A percentile compares a stretch with the other conserved stretches of the same genome.
phyloP scores from a whole-genome alignment of 2,888 invertebrate genomes.

The Nemapogon koenigi region DNA sequence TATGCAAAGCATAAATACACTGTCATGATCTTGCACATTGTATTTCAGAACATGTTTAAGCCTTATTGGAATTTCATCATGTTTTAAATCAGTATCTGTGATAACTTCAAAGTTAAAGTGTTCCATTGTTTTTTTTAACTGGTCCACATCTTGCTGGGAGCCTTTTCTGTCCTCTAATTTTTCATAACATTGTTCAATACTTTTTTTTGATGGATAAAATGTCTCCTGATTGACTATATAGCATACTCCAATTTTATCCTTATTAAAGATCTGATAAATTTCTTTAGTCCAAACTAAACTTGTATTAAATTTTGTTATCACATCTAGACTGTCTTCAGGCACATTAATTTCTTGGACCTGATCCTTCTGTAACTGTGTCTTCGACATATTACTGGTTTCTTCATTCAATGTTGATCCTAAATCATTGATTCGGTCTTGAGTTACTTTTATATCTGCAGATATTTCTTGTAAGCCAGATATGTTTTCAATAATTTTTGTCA shows the following conservation, averaged over 20 bases:
- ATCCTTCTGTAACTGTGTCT: too few species aligned
- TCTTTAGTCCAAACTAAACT: too few species aligned
- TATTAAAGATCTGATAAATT: slow-evolving; percentile 37
- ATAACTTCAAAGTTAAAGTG: slow-evolving; percentile 40
- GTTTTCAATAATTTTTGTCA: slow-evolving; percentile 35
- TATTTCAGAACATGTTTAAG: slow-evolving; percentile 33
- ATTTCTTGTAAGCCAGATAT: slow-evolving; percentile 28
- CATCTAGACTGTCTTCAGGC: slow-evolving; percentile 14
- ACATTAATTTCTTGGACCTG: too few species aligned
- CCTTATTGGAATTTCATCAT: slow-evolving; percentile 31
- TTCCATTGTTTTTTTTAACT: slow-evolving; percentile 36
- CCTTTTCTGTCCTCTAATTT: slow-evolving; percentile 31
- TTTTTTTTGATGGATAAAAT: slow-evolving; percentile 40
- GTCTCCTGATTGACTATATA: slow-evolving; percentile 50
- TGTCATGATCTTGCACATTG: slow-evolving; percentile 32
- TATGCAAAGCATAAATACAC: slow-evolving; percentile 49
- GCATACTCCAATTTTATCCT: slow-evolving; percentile 40
- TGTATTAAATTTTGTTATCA: slow-evolving; percentile 27
- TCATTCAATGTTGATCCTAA: too few species aligned
- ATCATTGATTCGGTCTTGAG: slow-evolving; percentile 27
- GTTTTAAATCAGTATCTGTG: slow-evolving; percentile 31
- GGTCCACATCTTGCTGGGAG: slow-evolving; percentile 33
- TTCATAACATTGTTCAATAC: slow-evolving; percentile 26
- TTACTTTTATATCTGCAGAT: slow-evolving; percentile 26
- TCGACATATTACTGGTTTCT: too few species aligned